phyloP scores from a whole-genome alignment of 1,140 invertebrate species.

The Habropoda laboriosa region DNA sequence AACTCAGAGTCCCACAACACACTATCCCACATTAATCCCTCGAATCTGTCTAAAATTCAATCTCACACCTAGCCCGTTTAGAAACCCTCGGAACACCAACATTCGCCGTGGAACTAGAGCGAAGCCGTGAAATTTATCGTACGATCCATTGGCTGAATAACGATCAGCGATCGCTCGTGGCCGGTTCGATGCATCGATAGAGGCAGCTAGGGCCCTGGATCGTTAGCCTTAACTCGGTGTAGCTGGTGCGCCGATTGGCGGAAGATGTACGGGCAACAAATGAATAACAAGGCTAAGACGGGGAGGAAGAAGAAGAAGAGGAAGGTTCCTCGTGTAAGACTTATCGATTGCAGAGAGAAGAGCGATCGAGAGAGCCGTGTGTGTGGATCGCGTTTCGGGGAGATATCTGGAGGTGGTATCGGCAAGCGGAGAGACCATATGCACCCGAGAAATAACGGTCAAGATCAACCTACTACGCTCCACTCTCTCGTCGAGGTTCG shows the following conservation, averaged over 20 bases:
- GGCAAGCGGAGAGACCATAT: conserved; percentile 54
- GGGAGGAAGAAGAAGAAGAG: conserved; percentile 59
- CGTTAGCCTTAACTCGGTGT: conserved; percentile 43
- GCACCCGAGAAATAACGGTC: conserved; percentile 64
- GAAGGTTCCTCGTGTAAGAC: conserved; percentile 55
- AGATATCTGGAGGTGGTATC: conserved; percentile 56
- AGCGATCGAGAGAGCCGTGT: conserved; percentile 45
- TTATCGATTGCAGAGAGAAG: conserved; percentile 57
- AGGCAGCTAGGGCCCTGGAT: conserved; percentile 15
- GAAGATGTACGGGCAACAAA: conserved; percentile 64
- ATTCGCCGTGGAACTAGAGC: background rate
- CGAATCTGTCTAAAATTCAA: too few species aligned
- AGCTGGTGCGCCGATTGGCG: conserved; percentile 36
- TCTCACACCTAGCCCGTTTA: too few species aligned
- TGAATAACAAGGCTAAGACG: conserved; percentile 60
- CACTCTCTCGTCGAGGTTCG: conserved; percentile 49
- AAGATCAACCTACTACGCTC: conserved; percentile 46
- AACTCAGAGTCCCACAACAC: too few species aligned
- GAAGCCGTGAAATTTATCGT: conserved; percentile 18
- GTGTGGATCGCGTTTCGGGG: conserved; percentile 30
- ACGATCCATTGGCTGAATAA: background rate
- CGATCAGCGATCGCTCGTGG: conserved; percentile 27
- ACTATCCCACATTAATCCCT: too few species aligned
- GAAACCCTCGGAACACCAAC: background rate
- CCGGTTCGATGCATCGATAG: conserved; percentile 47